Evolutionary conservation across 2,888 invertebrate genomes (phyloP), one percentile per base, ranked within the genome.

Genomic region (Rhagophthalmus giganteus): DNA sequence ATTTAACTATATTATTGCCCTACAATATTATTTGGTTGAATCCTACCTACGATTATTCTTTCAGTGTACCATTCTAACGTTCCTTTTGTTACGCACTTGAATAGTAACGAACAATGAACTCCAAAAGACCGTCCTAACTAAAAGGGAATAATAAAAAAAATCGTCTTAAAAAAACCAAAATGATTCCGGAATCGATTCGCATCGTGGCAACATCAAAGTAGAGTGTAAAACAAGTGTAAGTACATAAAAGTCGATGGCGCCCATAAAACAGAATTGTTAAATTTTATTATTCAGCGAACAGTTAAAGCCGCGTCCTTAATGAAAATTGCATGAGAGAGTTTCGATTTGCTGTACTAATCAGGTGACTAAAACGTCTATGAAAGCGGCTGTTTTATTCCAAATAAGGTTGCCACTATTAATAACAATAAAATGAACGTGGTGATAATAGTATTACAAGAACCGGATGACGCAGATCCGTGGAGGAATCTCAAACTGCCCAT

Each of bases 401-500:
- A 73, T 74, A 74, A 68, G 74, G 74, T 55, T 64, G 64, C 69
- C 67, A 71, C 75, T 74, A 74, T 75, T 75, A 74, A 74, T 74
- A 75, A 74, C 74, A 75, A 75, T 75, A 75, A 75, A 75, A 72
- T 72, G 67, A 72, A 74, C 73, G 74, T 75, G 74, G 71, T 72
- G 73, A 74, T 75, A 75, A 75, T 75, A 72, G 74, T 72, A 69
- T 67, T 71, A 63, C 68, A 70, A 62, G 71, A 72, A 71, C 66
- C 64, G 66, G 69, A 67, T 64, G 63, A 59, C 59, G 63, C 59
- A 54, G 49, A 55, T 66, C 65, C 71, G 70, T 68, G 68, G 64
- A 71, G 69, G 73, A 73, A 74, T 74, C 69, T 65, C 69, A 67
- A 71, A 72, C 68, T 67, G 64, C 66, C 72, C 71, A 74, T 74